phyloP scores from a whole-genome alignment of 2,797 vertebrate species.

The Sebastes matsubarae region DNA sequence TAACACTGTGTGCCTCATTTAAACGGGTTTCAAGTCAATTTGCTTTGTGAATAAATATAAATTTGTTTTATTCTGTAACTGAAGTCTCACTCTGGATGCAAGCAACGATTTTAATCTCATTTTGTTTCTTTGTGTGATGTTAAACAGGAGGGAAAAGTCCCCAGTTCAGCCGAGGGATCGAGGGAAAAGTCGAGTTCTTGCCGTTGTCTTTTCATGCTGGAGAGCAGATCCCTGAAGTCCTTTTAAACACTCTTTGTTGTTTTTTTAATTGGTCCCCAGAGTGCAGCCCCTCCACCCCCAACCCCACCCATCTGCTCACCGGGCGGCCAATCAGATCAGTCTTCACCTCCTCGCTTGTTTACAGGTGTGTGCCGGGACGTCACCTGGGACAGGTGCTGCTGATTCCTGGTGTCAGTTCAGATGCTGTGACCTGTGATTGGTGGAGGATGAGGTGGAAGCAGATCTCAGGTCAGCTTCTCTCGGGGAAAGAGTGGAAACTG shows the following conservation, averaged over 20 bases:
- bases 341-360: conserved; percentile 57
- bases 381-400: conserved; percentile 34
- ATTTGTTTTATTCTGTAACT: neutral
- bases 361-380: conserved; percentile 48
- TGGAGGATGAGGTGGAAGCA: neutral
- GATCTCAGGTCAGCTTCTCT: neutral
- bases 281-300: neutral
- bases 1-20: neutral
- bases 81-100: rapidly evolving
- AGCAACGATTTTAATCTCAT: neutral
- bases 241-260: conserved; percentile 37
- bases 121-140: neutral
- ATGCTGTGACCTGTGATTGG: conserved; percentile 22
- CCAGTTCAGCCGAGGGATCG: neutral
- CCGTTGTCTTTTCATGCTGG: conserved; percentile 1
- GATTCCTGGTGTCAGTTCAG: neutral
- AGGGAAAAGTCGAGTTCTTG: neutral
- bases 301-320: conserved; percentile 24
- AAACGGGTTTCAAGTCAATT: neutral
- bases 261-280: conserved; percentile 72
- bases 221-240: conserved; percentile 35
- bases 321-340: conserved; percentile 55
- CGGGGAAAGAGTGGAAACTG: neutral
- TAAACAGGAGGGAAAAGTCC: neutral
- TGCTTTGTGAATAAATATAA: neutral